These are phyloP conservation scores for Stegodyphus mimosarum DNA, from an alignment of 1,140 invertebrate species.

Conservation along the genomic window DNA sequence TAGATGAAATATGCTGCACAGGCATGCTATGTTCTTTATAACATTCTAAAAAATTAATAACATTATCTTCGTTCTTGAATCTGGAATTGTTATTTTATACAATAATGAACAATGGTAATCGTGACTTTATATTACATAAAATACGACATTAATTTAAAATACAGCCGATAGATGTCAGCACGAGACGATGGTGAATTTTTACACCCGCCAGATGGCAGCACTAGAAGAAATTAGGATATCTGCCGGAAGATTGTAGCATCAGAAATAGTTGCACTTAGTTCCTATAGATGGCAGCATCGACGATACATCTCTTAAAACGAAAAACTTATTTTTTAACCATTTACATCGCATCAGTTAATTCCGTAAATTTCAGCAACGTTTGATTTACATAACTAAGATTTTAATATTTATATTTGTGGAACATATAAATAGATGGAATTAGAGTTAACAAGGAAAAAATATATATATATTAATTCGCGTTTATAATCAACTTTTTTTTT, in stretches of 20 bases:
- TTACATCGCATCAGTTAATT: no score
- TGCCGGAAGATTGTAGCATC: neutral
- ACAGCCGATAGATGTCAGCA: slow-evolving; percentile 36
- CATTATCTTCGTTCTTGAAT: neutral
- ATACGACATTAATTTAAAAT: no score
- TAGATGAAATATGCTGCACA: no score
- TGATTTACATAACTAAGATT: no score
- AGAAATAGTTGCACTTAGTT: neutral
- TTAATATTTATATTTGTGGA: neutral
- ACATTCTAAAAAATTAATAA: slow-evolving; percentile 1
- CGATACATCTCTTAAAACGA: neutral
- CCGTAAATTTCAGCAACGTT: no score
- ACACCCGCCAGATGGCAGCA: slow-evolving; percentile 25
- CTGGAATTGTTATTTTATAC: no score
- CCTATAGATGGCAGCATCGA: slow-evolving; percentile 21
- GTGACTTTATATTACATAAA: no score
- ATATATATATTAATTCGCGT: neutral
- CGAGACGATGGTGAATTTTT: neutral
- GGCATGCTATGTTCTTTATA: no score
- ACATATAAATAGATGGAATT: neutral
- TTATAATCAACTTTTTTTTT: neutral
- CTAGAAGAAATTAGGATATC: neutral
- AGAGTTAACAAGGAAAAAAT: neutral
- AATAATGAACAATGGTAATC: no score
- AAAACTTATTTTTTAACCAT: neutral